phyloP scores from a whole-genome alignment of 2,797 vertebrate species.

The Eulemur mongoz region DNA sequence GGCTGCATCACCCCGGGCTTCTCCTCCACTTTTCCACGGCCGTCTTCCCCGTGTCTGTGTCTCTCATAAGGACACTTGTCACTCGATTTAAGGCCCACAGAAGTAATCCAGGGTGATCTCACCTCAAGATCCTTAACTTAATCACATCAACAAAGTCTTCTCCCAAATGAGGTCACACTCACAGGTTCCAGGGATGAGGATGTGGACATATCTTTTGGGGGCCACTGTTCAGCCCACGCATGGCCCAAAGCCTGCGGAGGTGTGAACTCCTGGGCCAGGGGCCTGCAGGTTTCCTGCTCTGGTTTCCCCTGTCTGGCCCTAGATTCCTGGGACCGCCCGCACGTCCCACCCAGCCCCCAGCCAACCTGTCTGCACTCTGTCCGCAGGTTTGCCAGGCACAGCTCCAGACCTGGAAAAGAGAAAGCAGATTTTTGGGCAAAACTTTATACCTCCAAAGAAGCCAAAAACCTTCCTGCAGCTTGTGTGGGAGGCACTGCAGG shows the following conservation, averaged over 20 bases:
- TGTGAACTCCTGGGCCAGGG: background rate
- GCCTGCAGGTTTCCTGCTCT: background rate
- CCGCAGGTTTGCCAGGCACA: constrained; percentile 92
- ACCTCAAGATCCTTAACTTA: background rate
- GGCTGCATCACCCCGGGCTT: background rate
- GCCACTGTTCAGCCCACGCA: background rate
- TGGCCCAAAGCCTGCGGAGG: fast-evolving
- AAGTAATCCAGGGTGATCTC: background rate
- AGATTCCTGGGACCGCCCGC: background rate
- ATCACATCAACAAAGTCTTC: background rate
- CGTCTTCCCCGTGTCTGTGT: background rate
- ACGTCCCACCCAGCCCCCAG: background rate
- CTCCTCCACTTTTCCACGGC: background rate
- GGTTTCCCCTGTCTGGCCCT: background rate
- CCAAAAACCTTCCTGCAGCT: constrained; percentile 99
- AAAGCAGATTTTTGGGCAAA: constrained; percentile 95
- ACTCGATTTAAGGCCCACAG: background rate
- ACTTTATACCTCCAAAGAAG: constrained; percentile 99
- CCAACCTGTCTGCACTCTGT: constrained; percentile 59
- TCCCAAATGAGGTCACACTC: background rate
- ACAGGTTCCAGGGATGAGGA: background rate
- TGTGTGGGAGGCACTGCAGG: constrained; percentile 99
- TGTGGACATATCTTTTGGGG: background rate
- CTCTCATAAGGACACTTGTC: background rate
- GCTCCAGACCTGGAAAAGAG: constrained; percentile 95